Base-by-base conservation (phyloP, 2,888 invertebrate species). In the Ormyrus rosae region DNA sequence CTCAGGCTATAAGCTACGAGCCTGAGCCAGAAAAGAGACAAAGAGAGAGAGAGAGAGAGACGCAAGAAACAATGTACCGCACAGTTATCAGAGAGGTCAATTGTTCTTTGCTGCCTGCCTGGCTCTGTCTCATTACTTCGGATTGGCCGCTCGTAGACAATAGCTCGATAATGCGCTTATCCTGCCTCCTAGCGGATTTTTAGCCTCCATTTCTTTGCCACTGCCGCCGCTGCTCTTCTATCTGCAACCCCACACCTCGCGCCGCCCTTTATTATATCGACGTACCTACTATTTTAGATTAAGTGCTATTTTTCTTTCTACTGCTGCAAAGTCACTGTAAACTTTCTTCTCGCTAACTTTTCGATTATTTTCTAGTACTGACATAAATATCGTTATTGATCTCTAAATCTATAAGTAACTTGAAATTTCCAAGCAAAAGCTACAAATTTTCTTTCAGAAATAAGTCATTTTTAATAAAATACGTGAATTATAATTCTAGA, bases 111-210 rank as follows among this genome's bases (percentile, higher is more conserved):
- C 86, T 87, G 87, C 65, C 86, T 87, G 87, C 86, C 86, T 34
- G 34, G 34, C 58, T 88, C 86, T 88, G 87, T 88, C 89, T 89
- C 89, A 88, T 90, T 90, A 89, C 89, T 89, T 89, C 88, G 87
- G 87, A 89, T 89, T 88, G 89, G 88, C 86, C 88, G 87, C 85
- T 85, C 86, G 85, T 87, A 89, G 88, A 90, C 89, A 90, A 90
- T 89, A 86, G 86, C 85, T 82, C 78, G 85, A 86, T 89, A 89
- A 89, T 89, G 86, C 87, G 86, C 86, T 89, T 88, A 89, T 88
- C 86, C 87, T 19, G 9, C 45, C 34, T 61, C 53, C 34, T 61
- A 45, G 10, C 34, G 1, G 71, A 55, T 69, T 78, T 78, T 68
- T 73, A 34, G 7, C 5, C 48, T 60, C 67, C 55, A 34, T 34